Evolutionary conservation across 2,888 invertebrate genomes (phyloP).

Genomic region (Hirtodrosophila trivittata): DNA sequence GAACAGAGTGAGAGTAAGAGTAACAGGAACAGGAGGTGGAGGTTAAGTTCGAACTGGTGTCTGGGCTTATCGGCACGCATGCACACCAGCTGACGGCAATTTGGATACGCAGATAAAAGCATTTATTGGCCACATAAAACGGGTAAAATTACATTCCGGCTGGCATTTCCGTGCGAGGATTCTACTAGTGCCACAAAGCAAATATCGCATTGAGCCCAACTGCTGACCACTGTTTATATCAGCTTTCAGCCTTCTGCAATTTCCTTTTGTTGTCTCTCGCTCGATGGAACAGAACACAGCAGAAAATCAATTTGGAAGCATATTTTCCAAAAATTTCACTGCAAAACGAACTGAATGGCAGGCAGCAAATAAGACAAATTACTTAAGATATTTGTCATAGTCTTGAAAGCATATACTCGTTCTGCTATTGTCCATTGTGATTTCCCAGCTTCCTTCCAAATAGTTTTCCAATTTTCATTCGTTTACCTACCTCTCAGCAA

Average conservation of each 20-base stretch:
- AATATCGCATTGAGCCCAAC: conserved; percentile 21
- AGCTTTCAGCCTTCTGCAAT: conserved; percentile 45
- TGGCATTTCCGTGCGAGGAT: conserved; percentile 17
- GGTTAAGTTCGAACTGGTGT: conserved; percentile 16
- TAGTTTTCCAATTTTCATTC: neutral
- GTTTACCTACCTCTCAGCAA: neutral
- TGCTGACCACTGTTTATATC: conserved; percentile 30
- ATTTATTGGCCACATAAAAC: conserved; percentile 78
- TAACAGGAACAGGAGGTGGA: conserved; percentile 1
- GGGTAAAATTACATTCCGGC: conserved; percentile 66
- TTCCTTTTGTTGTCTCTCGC: conserved; percentile 44
- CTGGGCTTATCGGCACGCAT: conserved; percentile 71
- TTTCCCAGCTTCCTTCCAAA: neutral
- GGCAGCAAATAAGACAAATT: conserved; percentile 67
- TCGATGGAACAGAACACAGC: conserved; percentile 36
- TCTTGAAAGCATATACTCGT: conserved; percentile 41
- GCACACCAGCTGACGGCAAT: conserved; percentile 74
- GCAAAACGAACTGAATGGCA: conserved; percentile 14
- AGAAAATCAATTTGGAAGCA: conserved; percentile 59
- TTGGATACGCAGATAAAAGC: conserved; percentile 78
- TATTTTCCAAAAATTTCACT: neutral
- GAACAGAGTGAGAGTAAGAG: neutral
- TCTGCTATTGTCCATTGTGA: conserved; percentile 1
- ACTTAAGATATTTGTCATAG: conserved; percentile 56
- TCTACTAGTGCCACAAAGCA: conserved; percentile 5